Evolutionary conservation across 2,113 vertebrate genomes (phyloP).

Genomic region (Corythaeola cristata): DNA sequence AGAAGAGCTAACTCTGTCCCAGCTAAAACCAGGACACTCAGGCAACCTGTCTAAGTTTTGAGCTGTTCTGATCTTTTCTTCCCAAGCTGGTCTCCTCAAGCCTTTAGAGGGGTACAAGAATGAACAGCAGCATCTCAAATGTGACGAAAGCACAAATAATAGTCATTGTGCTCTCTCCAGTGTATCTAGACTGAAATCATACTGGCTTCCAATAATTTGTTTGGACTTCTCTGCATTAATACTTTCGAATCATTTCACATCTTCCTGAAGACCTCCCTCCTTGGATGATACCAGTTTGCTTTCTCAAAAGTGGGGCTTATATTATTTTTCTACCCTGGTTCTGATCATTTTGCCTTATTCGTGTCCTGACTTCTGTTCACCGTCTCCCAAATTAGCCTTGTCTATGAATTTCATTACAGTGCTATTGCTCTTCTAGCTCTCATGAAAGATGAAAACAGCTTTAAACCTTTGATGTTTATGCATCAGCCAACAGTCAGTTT

Average conservation of each 20-base stretch:
- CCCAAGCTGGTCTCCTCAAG: background rate
- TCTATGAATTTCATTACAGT: constrained; percentile 37
- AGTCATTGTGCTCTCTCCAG: background rate
- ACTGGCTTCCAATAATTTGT: background rate
- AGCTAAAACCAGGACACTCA: too few relatives aligned
- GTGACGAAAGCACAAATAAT: fast-evolving
- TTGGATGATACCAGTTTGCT: background rate
- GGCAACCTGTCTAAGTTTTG: too few relatives aligned
- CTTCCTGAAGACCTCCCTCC: background rate
- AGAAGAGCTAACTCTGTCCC: too few relatives aligned
- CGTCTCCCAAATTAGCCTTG: constrained; percentile 37
- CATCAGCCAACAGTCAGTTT: background rate
- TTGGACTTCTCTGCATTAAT: background rate
- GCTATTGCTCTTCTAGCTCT: constrained; percentile 17
- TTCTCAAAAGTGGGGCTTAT: background rate
- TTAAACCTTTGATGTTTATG: constrained; percentile 45
- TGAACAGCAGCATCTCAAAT: background rate
- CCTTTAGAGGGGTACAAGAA: background rate
- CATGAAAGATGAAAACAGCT: constrained; percentile 29
- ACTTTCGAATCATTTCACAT: background rate
- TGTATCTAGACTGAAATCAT: background rate
- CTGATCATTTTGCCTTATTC: background rate
- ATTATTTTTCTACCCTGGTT: background rate
- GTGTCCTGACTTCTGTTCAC: constrained; percentile 5
- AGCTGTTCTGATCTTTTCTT: background rate